phyloP scores from a whole-genome alignment of 2,888 invertebrate species.

The Phoenoteleia sp. region DNA sequence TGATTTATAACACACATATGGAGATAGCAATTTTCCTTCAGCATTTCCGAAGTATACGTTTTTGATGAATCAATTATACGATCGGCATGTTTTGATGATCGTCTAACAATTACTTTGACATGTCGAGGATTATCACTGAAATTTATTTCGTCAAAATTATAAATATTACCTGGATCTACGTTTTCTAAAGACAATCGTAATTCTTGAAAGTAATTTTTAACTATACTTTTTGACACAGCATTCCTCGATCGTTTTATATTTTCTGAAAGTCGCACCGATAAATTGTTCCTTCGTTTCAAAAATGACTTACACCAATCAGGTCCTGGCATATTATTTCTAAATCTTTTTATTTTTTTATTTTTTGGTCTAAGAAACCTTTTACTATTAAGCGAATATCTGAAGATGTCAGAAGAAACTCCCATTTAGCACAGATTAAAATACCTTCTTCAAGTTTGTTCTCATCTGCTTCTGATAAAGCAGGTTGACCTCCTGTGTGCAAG shows the following conservation, averaged over 20 bases:
- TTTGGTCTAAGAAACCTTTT: neutral
- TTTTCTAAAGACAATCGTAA: neutral
- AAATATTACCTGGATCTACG: slow-evolving; percentile 20
- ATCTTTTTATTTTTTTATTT: neutral
- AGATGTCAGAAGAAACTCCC: slow-evolving; percentile 17
- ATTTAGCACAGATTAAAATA: neutral
- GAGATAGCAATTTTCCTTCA: slow-evolving; percentile 79
- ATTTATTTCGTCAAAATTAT: slow-evolving; percentile 81
- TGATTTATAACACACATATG: slow-evolving; percentile 79
- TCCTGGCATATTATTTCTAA: slow-evolving; percentile 36
- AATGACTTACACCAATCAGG: slow-evolving; percentile 27
- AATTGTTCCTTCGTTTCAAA: neutral
- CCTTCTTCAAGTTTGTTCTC: neutral
- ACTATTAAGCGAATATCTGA: slow-evolving; percentile 7
- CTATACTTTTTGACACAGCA: neutral
- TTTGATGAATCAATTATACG: slow-evolving; percentile 74
- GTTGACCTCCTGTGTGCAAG: neutral
- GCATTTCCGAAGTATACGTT: slow-evolving; percentile 76
- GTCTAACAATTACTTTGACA: slow-evolving; percentile 65
- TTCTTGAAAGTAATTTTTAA: neutral
- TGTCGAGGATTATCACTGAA: slow-evolving; percentile 77
- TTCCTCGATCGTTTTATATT: slow-evolving; percentile 27
- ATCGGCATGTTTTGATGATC: slow-evolving; percentile 71
- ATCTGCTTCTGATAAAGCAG: neutral
- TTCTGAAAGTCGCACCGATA: neutral